These are phyloP conservation scores for Cryptotis parvus DNA, from an alignment of 2,113 vertebrate genomes.

Conservation along the genomic window DNA sequence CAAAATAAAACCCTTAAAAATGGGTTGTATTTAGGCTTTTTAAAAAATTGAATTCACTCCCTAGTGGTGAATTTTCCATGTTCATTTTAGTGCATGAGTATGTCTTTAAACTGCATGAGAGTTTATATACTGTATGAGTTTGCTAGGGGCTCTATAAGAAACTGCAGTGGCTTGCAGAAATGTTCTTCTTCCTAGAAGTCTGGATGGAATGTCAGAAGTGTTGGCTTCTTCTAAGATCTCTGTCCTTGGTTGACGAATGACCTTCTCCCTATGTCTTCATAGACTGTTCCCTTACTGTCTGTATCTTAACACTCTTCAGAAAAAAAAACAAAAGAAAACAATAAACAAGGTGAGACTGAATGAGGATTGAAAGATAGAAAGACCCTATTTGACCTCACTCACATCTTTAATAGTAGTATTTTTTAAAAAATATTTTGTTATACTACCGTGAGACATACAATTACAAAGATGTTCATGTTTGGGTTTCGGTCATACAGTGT, in stretches of 20 bases:
- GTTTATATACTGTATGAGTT: neutral
- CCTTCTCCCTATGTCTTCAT: neutral
- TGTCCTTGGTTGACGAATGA: neutral
- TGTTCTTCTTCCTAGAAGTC: neutral
- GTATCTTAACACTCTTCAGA: neutral
- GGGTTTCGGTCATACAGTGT: too few species aligned
- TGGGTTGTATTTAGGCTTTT: neutral
- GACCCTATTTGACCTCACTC: neutral
- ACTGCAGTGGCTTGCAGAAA: neutral
- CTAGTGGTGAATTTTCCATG: neutral
- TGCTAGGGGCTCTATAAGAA: neutral
- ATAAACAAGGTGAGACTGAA: neutral
- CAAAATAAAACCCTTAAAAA: neutral
- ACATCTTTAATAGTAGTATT: neutral
- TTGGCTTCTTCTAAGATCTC: neutral
- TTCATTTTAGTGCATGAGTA: neutral
- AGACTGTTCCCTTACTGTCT: neutral
- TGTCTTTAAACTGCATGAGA: neutral
- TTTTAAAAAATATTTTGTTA: too few species aligned
- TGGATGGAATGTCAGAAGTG: neutral
- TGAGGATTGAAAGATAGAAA: neutral
- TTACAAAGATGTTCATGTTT: too few species aligned
- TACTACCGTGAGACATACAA: too few species aligned
- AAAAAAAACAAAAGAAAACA: neutral
- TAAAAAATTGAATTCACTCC: neutral